Base-by-base conservation (phyloP, 2,797 vertebrate genomes). In the Capromys pilorides region DNA sequence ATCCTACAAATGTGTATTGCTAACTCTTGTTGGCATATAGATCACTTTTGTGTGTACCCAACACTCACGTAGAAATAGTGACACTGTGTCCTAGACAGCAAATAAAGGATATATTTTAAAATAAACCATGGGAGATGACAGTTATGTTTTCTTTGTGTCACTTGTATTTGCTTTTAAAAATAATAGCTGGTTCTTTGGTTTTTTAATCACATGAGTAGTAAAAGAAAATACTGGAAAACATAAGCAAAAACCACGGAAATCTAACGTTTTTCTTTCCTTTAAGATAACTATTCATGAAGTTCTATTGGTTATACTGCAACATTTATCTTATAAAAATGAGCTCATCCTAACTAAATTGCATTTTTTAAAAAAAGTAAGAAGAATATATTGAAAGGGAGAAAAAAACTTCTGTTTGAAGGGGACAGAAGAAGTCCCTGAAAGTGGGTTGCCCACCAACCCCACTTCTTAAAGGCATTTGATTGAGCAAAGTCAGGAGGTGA, bases 121-220 rank as follows among this genome's bases (percentile, higher is more conserved):
- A 88, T 66, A 92, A 92, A 67, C 31, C 57, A 6, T 21, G 21
- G 22, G 14, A 86, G 7, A 81, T 64, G 22, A 33, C 19, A 31
- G 1, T 71, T 83, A 24, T 0, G 2, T n/a, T 66, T 41, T 80
- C 2, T 85, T 45, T 86, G 59, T 61, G n/a, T 87, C 61, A 41
- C 39, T 87, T 61, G 18, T 45, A 12, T 36, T 64, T 78, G 39
- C 21, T 71, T 87, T 90, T 89, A 59, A 75, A 95, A 93, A 82
- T 22, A 81, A 57, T 66, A 78, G 2, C 45, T 77, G 7, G 22
- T 12, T 75, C 59, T 62, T 31, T 54, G 5, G 28, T 33, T 69
- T 86, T 59, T 75, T 45, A 78, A 61, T 91, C 64, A 41, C 13
- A 2, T 73, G 28, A 85, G 10, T 57, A 88, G 75, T n/a, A 61